Evolutionary conservation across 2,797 vertebrate species (phyloP).

Genomic region (Syncerus caffer): DNA sequence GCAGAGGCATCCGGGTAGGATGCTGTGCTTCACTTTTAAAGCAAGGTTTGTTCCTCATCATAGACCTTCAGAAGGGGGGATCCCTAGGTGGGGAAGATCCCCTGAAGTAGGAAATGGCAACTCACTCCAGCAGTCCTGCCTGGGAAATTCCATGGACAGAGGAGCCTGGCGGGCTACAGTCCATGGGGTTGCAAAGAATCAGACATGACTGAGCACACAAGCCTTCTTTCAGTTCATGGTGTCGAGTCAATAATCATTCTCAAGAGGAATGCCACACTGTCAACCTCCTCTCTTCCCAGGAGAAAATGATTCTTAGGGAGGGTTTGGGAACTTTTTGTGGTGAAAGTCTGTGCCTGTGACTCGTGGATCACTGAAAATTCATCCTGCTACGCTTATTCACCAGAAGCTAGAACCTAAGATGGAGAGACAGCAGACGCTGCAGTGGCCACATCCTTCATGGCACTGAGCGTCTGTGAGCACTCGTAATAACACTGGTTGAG

Average conservation of each 20-base stretch:
- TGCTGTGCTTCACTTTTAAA: background rate
- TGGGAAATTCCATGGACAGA: background rate
- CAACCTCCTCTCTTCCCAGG: background rate
- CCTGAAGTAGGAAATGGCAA: background rate
- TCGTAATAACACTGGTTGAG: accelerated
- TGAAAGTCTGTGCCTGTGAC: background rate
- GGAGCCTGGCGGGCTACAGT: background rate
- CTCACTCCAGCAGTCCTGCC: background rate
- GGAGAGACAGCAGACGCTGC: background rate
- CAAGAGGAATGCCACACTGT: background rate
- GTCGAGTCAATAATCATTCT: background rate
- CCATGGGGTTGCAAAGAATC: background rate
- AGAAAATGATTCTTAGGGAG: background rate
- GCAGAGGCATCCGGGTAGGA: background rate
- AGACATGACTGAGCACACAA: no score
- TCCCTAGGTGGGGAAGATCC: background rate
- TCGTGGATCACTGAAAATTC: background rate
- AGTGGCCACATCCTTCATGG: accelerated
- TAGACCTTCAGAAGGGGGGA: background rate
- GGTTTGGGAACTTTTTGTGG: background rate
- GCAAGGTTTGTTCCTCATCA: background rate
- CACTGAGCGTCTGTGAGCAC: background rate
- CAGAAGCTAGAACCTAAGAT: background rate
- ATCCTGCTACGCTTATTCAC: background rate
- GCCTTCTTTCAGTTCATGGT: background rate